Percentiles rank a stretch among this genome's conserved stretches.
These are phyloP conservation scores for Nephila pilipes DNA, from an alignment of 1,140 invertebrate species.

Conservation along the genomic window DNA sequence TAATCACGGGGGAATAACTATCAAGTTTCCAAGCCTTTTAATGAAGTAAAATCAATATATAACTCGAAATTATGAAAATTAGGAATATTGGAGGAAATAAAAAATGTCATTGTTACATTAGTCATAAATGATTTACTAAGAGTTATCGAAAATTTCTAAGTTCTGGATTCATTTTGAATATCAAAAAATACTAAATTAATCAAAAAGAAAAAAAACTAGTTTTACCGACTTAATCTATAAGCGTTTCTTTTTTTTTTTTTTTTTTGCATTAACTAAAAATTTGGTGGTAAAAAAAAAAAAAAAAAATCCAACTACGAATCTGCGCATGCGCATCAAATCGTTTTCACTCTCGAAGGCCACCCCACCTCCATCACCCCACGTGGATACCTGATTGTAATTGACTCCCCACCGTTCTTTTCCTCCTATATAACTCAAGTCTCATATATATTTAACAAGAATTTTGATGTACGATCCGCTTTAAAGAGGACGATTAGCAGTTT, in stretches of 20 bases:
- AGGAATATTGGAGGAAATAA: no score
- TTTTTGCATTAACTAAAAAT: not conserved
- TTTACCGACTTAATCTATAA: not conserved
- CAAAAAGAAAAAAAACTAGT: not conserved
- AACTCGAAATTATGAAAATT: no score
- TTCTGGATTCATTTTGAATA: no score
- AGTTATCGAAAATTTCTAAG: no score
- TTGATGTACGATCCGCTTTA: constrained; percentile 55
- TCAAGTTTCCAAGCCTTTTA: no score
- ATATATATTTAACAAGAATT: constrained; percentile 57
- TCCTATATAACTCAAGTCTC: not conserved
- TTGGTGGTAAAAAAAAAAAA: not conserved
- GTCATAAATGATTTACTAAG: no score
- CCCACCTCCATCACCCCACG: not conserved
- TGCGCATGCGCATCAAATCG: not conserved
- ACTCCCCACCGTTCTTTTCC: not conserved
- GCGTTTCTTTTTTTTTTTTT: not conserved
- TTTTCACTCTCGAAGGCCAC: not conserved
- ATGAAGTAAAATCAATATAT: no score
- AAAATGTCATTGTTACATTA: no score
- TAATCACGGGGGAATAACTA: no score
- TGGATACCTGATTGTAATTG: constrained; percentile 15
- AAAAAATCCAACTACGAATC: not conserved
- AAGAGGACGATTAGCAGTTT: constrained; percentile 56
- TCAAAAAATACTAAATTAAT: no score